Evolutionary conservation across 2,797 vertebrate species (phyloP).

Genomic region (Lutjanus campechanus): DNA sequence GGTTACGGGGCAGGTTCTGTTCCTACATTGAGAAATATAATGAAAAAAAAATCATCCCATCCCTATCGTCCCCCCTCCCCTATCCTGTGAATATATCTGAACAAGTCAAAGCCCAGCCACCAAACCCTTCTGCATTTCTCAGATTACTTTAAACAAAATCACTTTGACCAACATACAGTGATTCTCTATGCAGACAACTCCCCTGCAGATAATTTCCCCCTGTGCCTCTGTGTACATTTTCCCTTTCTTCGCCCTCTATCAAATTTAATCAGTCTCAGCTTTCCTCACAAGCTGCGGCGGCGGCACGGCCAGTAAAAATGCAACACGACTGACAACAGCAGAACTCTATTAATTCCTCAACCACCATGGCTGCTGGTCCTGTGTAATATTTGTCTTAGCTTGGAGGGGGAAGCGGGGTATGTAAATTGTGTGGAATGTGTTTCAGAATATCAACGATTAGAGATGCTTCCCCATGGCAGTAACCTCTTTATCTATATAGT

Average conservation of each 20-base stretch:
- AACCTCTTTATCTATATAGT: constrained; percentile 53
- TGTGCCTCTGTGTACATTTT: constrained; percentile 80
- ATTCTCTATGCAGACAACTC: constrained; percentile 81
- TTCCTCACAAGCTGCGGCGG: constrained; percentile 62
- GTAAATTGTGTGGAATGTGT: constrained; percentile 76
- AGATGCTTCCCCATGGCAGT: constrained; percentile 51
- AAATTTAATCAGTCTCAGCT: constrained; percentile 84
- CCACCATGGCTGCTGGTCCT: constrained; percentile 64
- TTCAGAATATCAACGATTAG: constrained; percentile 75
- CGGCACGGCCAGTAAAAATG: constrained; percentile 71
- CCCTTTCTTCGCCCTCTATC: constrained; percentile 79
- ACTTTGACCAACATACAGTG: constrained; percentile 76
- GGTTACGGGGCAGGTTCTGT: constrained; percentile 59
- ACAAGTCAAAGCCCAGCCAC: constrained; percentile 53
- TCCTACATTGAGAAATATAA: constrained; percentile 58
- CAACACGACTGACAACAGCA: constrained; percentile 76
- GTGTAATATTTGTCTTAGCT: constrained; percentile 83
- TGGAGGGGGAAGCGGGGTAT: constrained; percentile 60
- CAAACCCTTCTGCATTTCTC: constrained; percentile 66
- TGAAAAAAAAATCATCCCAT: constrained; percentile 66
- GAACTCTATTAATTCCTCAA: constrained; percentile 82
- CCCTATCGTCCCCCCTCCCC: neutral
- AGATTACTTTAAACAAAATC: constrained; percentile 82
- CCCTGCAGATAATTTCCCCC: constrained; percentile 78
- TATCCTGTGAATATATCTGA: constrained; percentile 51